phyloP scores from a whole-genome alignment of 2,797 vertebrate species.

The Xiphorhynchus erythropygius region DNA sequence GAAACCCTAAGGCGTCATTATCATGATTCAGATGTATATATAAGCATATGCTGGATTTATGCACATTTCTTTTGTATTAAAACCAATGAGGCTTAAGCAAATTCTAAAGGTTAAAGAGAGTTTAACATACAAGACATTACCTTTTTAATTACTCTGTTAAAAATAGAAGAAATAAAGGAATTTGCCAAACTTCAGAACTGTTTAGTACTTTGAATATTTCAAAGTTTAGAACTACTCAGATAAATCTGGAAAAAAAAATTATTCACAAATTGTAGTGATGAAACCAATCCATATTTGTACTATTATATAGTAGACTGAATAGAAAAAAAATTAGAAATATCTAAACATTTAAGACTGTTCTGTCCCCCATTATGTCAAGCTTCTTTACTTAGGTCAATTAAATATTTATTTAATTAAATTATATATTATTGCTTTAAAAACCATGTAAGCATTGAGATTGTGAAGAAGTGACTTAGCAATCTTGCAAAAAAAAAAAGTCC shows the following conservation, averaged over 20 bases:
- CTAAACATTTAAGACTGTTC: not conserved
- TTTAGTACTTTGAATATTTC: not conserved
- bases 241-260: not conserved
- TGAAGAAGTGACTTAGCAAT: constrained; percentile 32
- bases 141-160: not conserved
- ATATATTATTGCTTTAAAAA: not conserved
- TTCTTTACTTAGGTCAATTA: not conserved
- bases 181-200: not conserved
- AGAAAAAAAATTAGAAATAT: not conserved
- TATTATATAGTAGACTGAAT: not conserved
- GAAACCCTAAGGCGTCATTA: too few species aligned
- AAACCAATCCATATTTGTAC: not conserved
- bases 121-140: not conserved
- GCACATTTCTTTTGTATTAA: not conserved
- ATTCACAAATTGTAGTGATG: not conserved
- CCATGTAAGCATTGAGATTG: not conserved
- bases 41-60: not conserved
- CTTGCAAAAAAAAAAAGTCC: not conserved
- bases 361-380: not conserved
- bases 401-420: not conserved
- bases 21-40: not conserved
- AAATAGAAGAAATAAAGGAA: not conserved
- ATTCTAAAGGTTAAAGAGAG: not conserved
- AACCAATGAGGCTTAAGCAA: not conserved
- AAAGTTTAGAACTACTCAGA: not conserved